Conservation (phyloP, 2,797 vertebrate genomes). For the Peromyscus aztecus region DNA sequence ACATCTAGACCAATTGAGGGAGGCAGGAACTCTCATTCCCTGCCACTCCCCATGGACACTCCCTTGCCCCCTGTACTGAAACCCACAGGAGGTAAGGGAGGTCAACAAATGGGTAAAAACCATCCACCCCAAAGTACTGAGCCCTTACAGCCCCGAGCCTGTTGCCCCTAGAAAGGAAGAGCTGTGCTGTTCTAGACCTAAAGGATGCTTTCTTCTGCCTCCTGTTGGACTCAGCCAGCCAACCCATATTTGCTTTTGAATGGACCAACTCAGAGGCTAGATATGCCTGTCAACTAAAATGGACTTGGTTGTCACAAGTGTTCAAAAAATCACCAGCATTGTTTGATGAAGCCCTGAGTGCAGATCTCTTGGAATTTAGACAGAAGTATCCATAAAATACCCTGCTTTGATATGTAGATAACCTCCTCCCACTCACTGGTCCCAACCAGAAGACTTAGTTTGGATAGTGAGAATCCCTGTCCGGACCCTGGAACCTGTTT, state of each 20-base stretch:
- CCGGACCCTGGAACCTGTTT: not conserved
- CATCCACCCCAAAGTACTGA: not conserved
- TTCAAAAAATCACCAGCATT: not conserved
- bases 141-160: not conserved
- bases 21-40: not conserved
- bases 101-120: not conserved
- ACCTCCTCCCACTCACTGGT: not conserved
- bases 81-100: not conserved
- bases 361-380: not conserved
- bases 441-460: not conserved
- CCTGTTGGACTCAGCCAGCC: not conserved
- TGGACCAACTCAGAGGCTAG: not conserved
- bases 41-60: not conserved
- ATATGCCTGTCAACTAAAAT: not conserved
- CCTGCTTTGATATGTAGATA: not conserved
- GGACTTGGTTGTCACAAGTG: not conserved
- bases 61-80: not conserved
- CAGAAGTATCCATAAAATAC: not conserved
- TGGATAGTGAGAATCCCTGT: not conserved
- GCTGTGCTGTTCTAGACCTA: not conserved
- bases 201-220: not conserved
- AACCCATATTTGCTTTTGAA: not conserved
- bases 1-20: not conserved
- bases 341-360: too few relatives aligned
- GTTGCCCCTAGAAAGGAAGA: not conserved